Percentiles rank a stretch among this genome's conserved stretches.
These are phyloP conservation scores for Chaetoderma sp. DNA, from an alignment of 2,888 invertebrate genomes.

Conservation along the genomic window DNA sequence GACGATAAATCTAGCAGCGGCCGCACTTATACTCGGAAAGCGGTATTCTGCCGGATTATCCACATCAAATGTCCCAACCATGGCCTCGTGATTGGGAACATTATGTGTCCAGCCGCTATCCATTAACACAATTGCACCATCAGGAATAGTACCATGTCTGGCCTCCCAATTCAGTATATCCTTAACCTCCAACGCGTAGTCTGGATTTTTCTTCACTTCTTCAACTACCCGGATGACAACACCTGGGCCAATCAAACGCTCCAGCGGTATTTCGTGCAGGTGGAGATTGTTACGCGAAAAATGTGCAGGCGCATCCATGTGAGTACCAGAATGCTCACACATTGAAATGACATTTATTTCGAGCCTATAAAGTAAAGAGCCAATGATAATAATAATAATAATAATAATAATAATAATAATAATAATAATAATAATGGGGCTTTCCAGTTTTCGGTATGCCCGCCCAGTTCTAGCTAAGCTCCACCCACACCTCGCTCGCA, in stretches of 20 bases:
- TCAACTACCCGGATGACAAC: neutral
- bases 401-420: no score
- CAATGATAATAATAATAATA: no score
- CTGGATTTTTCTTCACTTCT: neutral
- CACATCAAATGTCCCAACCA: neutral
- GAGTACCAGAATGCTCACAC: conserved; percentile 3
- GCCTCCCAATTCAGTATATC: neutral
- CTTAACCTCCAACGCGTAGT: neutral
- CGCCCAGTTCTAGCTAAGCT: no score
- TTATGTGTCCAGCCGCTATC: neutral
- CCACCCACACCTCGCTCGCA: no score
- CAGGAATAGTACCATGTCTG: neutral
- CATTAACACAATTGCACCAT: conserved; percentile 1
- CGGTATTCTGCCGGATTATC: neutral
- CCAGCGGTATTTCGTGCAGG: neutral
- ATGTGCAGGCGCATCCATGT: conserved; percentile 1
- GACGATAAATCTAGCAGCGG: neutral
- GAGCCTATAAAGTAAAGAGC: no score
- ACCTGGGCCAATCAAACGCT: neutral
- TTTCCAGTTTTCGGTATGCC: no score
- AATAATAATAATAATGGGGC: no score
- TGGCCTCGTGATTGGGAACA: neutral
- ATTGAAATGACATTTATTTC: no score
- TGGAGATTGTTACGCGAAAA: neutral
- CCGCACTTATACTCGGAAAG: neutral